Conservation (phyloP, 92 coral and sea anemone species). For the Anthopleura xanthogrammica region DNA sequence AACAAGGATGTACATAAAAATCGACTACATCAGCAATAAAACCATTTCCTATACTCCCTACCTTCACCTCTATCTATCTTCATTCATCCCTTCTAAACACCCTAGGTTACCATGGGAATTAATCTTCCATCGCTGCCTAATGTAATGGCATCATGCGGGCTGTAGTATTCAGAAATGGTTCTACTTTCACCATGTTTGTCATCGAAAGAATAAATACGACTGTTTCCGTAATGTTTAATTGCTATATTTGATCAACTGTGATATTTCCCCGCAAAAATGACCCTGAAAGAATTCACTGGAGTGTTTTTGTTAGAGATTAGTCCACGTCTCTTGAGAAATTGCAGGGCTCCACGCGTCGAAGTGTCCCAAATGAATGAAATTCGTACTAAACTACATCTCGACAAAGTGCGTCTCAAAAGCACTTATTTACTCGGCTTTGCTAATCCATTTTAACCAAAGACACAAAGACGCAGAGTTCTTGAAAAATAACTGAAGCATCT, state of each 20-base stretch:
- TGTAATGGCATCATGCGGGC: conserved; percentile 1
- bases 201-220: neutral
- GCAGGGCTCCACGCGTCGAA: neutral
- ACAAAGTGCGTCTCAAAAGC: neutral
- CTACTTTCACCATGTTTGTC: neutral
- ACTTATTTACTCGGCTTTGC: neutral
- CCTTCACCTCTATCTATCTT: neutral
- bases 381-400: neutral
- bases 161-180: neutral
- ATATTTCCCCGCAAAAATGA: neutral
- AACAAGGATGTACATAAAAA: neutral
- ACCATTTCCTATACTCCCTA: neutral
- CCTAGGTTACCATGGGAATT: neutral
- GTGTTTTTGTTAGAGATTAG: neutral
- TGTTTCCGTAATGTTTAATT: neutral
- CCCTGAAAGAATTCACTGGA: neutral
- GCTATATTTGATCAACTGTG: neutral
- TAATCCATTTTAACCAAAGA: neutral
- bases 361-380: conserved; percentile 2
- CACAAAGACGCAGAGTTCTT: neutral
- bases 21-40: neutral
- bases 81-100: neutral
- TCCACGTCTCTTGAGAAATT: neutral
- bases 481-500: neutral
- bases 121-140: neutral